Conservation (phyloP, 2,113 vertebrate genomes). For the Muntiacus reevesi region DNA sequence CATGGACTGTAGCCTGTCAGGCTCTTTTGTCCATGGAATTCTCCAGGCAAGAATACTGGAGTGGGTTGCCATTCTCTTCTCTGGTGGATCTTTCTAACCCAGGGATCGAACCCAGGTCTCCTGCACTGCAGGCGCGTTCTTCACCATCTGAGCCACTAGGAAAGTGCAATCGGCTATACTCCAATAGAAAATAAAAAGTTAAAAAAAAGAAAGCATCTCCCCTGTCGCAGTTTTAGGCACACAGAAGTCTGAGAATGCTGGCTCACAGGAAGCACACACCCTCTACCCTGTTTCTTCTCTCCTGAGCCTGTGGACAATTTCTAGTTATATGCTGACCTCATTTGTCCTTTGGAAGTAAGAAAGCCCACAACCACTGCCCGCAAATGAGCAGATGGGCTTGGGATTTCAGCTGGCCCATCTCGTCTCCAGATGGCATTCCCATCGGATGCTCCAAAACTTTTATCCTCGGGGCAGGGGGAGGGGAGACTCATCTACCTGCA, state of each 20-base stretch:
- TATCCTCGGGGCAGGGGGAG: neutral
- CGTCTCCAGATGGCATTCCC: neutral
- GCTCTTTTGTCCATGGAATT: neutral
- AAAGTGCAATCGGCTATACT: neutral
- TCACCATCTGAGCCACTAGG: neutral
- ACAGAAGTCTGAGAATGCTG: neutral
- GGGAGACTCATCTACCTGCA: neutral
- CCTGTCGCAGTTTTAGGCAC: neutral
- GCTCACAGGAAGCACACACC: neutral
- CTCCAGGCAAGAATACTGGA: neutral
- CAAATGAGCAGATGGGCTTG: neutral
- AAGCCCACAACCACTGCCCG: neutral
- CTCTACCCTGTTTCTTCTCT: neutral
- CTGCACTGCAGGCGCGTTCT: neutral
- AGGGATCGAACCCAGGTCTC: neutral
- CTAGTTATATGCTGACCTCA: neutral
- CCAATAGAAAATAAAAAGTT: neutral
- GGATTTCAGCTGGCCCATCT: fast-evolving
- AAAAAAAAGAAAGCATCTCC: neutral
- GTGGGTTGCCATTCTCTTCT: neutral
- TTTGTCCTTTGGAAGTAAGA: neutral
- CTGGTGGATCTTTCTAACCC: neutral
- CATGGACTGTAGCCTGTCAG: neutral
- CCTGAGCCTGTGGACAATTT: neutral
- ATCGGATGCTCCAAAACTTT: fast-evolving